Percentiles rank a stretch among this genome's conserved stretches.
phyloP scores from a whole-genome alignment of 2,113 vertebrate genomes.

The Gadus macrocephalus region DNA sequence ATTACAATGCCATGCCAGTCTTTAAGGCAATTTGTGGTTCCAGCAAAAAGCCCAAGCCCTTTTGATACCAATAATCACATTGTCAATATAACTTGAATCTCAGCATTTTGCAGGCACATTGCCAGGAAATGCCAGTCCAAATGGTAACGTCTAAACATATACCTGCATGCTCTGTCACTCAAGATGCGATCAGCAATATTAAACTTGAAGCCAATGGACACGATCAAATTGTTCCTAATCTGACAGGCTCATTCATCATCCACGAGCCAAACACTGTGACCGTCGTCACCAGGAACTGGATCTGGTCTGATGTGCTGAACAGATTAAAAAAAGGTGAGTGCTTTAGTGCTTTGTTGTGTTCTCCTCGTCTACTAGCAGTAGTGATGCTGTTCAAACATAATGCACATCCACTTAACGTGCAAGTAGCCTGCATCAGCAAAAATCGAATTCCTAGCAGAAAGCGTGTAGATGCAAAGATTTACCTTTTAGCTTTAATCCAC shows the following conservation, averaged over 20 bases:
- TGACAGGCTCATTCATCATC: constrained; percentile 72
- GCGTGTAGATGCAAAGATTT: too few species aligned
- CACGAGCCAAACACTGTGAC: constrained; percentile 47
- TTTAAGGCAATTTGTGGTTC: too few species aligned
- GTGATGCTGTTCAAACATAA: too few species aligned
- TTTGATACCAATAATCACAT: neutral
- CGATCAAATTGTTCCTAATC: constrained; percentile 66
- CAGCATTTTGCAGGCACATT: neutral
- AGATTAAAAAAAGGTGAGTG: constrained; percentile 47
- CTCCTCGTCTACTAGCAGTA: neutral
- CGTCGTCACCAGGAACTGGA: constrained; percentile 41
- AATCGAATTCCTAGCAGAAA: too few species aligned
- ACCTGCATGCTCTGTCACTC: constrained; percentile 43
- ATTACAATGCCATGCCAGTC: too few species aligned
- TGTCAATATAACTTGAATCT: neutral
- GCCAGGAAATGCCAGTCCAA: constrained; percentile 17
- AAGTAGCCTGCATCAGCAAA: too few species aligned
- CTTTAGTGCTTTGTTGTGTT: constrained; percentile 15
- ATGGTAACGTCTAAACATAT: constrained; percentile 50
- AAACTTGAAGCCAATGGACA: constrained; percentile 63
- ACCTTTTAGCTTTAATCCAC: too few species aligned
- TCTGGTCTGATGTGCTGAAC: constrained; percentile 52
- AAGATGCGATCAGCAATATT: constrained; percentile 63
- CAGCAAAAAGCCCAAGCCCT: too few species aligned
- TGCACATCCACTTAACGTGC: too few species aligned